phyloP scores from a whole-genome alignment of 2,888 invertebrate genomes.

The Caenorhabditis doughertyi region DNA sequence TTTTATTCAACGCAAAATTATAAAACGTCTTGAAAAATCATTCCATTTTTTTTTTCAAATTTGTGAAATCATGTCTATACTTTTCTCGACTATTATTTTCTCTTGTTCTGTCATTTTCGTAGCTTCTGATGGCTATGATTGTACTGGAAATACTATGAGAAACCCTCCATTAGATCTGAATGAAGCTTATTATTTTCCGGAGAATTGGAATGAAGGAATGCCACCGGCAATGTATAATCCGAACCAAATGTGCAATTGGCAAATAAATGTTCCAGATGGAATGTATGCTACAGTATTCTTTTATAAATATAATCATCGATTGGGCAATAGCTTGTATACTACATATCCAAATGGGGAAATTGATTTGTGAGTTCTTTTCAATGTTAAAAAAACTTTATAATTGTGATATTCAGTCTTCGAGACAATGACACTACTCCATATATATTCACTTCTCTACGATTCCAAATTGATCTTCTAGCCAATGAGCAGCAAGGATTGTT shows the following conservation, averaged over 20 bases:
- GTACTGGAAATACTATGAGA: neutral
- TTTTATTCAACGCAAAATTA: no score
- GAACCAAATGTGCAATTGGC: slow-evolving; percentile 21
- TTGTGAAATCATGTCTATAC: neutral
- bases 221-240: slow-evolving; percentile 1
- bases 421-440: slow-evolving; percentile 35
- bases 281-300: slow-evolving; percentile 31
- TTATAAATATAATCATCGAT: slow-evolving; percentile 10
- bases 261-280: slow-evolving; percentile 27
- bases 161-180: slow-evolving; percentile 12
- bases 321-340: neutral
- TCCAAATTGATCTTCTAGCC: slow-evolving; percentile 27
- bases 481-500: slow-evolving; percentile 19
- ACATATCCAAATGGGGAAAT: neutral
- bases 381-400: neutral
- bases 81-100: neutral
- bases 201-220: slow-evolving; percentile 21
- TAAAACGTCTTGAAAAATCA: neutral
- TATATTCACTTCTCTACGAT: slow-evolving; percentile 36
- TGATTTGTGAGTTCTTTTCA: slow-evolving; percentile 9
- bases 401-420: neutral
- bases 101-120: neutral
- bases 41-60: neutral
- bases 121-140: slow-evolving; percentile 10
- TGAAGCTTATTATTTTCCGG: slow-evolving; percentile 24